These are phyloP conservation scores for Berghia stephanieae DNA, from an alignment of 1,140 invertebrate species.

Conservation along the genomic window DNA sequence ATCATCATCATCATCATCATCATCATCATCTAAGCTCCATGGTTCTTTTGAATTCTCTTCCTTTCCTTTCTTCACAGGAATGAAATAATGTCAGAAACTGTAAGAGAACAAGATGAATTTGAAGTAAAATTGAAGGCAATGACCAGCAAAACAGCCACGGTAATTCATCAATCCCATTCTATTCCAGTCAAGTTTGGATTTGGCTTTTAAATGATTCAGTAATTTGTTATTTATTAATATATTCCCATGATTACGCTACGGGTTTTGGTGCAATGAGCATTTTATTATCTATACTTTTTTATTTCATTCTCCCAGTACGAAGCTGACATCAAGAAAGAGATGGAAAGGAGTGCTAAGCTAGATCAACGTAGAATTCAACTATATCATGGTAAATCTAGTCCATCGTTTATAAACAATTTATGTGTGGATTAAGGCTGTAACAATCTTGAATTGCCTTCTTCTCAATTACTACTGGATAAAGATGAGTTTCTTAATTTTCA, in stretches of 20 bases:
- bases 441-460: too few relatives aligned
- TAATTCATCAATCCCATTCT: slow-evolving; percentile 28
- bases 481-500: not conserved
- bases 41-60: too few relatives aligned
- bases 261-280: too few relatives aligned
- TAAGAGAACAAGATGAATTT: slow-evolving; percentile 49
- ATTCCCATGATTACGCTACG: too few relatives aligned
- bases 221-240: too few relatives aligned
- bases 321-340: slow-evolving; percentile 42
- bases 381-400: slow-evolving; percentile 40
- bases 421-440: too few relatives aligned
- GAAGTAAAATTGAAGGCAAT: slow-evolving; percentile 47
- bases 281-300: slow-evolving; percentile 8
- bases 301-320: slow-evolving; percentile 42
- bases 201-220: too few relatives aligned
- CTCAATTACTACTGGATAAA: too few relatives aligned
- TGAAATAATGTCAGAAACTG: slow-evolving; percentile 49
- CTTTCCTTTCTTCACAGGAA: slow-evolving; percentile 31
- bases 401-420: too few relatives aligned
- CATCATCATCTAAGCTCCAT: too few relatives aligned
- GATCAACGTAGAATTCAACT: slow-evolving; percentile 42
- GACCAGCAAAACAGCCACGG: slow-evolving; percentile 47
- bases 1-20: slow-evolving; percentile 1
- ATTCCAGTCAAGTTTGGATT: too few relatives aligned
- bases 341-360: slow-evolving; percentile 40